phyloP scores from a whole-genome alignment of 37 sponge, comb jelly and placozoan genomes.

The Cladorhizidae sp. region DNA sequence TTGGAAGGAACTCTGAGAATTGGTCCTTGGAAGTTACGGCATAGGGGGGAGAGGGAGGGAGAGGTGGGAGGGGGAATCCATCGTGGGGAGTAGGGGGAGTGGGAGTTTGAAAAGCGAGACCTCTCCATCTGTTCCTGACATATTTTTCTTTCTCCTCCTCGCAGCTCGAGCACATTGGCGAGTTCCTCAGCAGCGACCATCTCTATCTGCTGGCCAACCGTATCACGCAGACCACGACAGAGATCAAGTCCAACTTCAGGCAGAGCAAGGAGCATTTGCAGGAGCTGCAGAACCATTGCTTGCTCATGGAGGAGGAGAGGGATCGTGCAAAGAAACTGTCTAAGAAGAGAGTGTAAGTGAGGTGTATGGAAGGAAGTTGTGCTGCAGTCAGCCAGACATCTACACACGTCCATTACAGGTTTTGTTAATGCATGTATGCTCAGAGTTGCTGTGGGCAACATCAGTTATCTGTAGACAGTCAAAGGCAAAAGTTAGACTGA shows the following conservation, averaged over 20 bases:
- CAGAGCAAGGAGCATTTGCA: slow-evolving; percentile 27
- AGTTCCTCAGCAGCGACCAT: slow-evolving; percentile 33
- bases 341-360: slow-evolving; percentile 74
- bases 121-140: too few relatives aligned
- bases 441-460: too few relatives aligned
- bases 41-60: too few relatives aligned
- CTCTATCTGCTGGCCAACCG: slow-evolving; percentile 42
- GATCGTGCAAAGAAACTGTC: slow-evolving; percentile 38
- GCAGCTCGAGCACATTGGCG: slow-evolving; percentile 37
- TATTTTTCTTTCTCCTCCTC: not conserved
- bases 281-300: slow-evolving; percentile 18
- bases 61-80: too few relatives aligned
- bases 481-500: too few relatives aligned
- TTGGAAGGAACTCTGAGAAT: too few relatives aligned
- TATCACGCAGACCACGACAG: slow-evolving; percentile 41
- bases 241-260: slow-evolving; percentile 25
- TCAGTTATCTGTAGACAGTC: too few relatives aligned
- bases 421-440: too few relatives aligned
- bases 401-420: too few relatives aligned
- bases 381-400: not conserved
- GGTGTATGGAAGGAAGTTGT: not conserved
- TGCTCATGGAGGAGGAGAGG: slow-evolving; percentile 62
- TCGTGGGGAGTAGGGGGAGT: too few relatives aligned
- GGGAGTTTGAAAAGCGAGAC: too few relatives aligned
- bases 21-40: too few relatives aligned